Evolutionary conservation across 2,113 vertebrate species (phyloP).

Genomic region (Candoia aspera): DNA sequence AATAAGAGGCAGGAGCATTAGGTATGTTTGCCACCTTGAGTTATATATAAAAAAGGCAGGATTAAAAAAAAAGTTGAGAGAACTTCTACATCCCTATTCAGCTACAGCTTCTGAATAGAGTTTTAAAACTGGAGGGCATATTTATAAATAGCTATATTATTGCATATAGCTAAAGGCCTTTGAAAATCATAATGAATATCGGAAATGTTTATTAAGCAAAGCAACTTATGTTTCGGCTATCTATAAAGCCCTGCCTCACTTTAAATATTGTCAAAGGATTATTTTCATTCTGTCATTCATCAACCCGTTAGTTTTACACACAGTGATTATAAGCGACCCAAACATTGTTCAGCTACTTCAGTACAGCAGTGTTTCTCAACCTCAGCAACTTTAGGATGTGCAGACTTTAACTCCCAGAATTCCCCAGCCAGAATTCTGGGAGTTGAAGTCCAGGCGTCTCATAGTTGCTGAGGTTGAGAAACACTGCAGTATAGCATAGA

Average conservation of each 20-base stretch:
- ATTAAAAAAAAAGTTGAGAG: background rate
- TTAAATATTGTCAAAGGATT: constrained; percentile 45
- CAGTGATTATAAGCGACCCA: constrained; percentile 32
- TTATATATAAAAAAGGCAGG: too few relatives aligned
- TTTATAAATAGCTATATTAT: background rate
- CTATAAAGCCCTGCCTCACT: constrained; percentile 7
- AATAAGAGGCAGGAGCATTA: too few relatives aligned
- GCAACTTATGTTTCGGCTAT: background rate
- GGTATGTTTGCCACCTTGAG: too few relatives aligned
- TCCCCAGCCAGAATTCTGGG: too few relatives aligned
- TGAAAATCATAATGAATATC: background rate
- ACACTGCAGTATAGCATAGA: too few relatives aligned
- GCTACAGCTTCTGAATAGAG: background rate
- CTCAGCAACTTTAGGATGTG: too few relatives aligned
- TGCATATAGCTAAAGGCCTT: background rate
- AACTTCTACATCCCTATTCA: too few relatives aligned
- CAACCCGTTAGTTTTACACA: constrained; percentile 34
- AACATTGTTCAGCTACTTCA: constrained; percentile 22
- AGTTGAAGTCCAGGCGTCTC: too few relatives aligned
- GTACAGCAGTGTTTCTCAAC: too few relatives aligned
- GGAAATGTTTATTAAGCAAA: constrained; percentile 7
- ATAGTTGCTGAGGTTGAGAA: too few relatives aligned
- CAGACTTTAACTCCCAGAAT: too few relatives aligned
- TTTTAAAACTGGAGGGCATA: background rate
- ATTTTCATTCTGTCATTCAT: constrained; percentile 33